A percentile compares a stretch with the other conserved stretches of the same genome.
phyloP scores from a whole-genome alignment of 2,888 invertebrate species.

The Melitaea athalia region DNA sequence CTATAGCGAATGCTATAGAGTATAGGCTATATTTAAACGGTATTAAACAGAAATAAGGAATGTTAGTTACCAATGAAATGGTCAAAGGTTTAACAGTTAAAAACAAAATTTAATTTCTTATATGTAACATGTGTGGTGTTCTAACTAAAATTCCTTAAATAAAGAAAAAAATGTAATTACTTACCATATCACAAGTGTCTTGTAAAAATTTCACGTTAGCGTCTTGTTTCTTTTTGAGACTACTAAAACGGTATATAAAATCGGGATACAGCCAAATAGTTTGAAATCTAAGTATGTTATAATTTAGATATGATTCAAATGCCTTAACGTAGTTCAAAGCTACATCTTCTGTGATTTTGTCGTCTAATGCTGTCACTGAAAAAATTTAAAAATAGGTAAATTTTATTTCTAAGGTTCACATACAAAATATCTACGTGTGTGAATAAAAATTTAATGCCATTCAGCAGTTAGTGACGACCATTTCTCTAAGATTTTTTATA shows the following conservation, averaged over 20 bases:
- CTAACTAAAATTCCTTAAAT: too few relatives aligned
- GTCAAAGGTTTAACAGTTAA: too few relatives aligned
- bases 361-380: constrained; percentile 50
- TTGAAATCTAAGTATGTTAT: constrained; percentile 44
- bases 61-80: too few relatives aligned
- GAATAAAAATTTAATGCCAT: too few relatives aligned
- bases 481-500: too few relatives aligned
- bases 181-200: constrained; percentile 47
- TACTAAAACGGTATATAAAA: constrained; percentile 44
- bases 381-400: not conserved
- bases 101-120: constrained; percentile 28
- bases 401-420: not conserved
- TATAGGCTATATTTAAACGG: too few relatives aligned
- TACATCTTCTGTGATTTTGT: constrained; percentile 41
- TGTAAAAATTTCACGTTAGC: constrained; percentile 43
- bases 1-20: too few relatives aligned
- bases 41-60: too few relatives aligned
- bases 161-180: not conserved
- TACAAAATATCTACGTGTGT: too few relatives aligned
- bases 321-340: constrained; percentile 47
- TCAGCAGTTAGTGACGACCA: too few relatives aligned
- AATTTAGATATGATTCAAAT: constrained; percentile 43
- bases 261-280: constrained; percentile 49
- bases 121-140: too few relatives aligned
- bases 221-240: constrained; percentile 46